phyloP scores from a whole-genome alignment of 1,140 invertebrate genomes.

The Brachionus paranguensis region DNA sequence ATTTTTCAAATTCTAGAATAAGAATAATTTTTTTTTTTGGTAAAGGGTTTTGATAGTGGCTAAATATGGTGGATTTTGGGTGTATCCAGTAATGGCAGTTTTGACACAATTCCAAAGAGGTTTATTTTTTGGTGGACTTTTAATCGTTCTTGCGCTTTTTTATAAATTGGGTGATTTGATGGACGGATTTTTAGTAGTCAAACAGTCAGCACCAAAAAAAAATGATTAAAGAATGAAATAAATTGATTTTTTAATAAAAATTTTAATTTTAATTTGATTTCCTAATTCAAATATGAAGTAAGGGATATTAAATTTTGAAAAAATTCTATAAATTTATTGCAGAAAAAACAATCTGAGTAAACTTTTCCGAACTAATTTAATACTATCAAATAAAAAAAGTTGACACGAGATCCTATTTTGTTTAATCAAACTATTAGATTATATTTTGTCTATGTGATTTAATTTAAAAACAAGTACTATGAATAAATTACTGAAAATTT shows the following conservation, averaged over 20 bases:
- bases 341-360: too few species aligned
- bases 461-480: too few species aligned
- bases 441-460: too few species aligned
- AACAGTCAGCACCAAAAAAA: background rate
- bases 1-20: background rate
- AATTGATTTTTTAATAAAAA: background rate
- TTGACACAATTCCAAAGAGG: background rate
- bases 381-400: too few species aligned
- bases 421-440: too few species aligned
- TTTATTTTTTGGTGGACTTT: background rate
- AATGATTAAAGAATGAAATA: too few species aligned
- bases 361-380: too few species aligned
- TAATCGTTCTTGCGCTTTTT: background rate
- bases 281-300: too few species aligned
- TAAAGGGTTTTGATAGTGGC: slow-evolving; percentile 12
- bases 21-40: background rate
- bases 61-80: slow-evolving; percentile 28
- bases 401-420: too few species aligned
- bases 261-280: background rate
- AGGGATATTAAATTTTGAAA: too few species aligned
- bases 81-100: slow-evolving; percentile 28
- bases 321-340: too few species aligned
- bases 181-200: background rate
- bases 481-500: too few species aligned
- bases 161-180: background rate